Evolutionary conservation across 2,888 invertebrate genomes (phyloP), one percentile per base, ranked within the genome.

Genomic region (Rhagophthalmus giganteus): DNA sequence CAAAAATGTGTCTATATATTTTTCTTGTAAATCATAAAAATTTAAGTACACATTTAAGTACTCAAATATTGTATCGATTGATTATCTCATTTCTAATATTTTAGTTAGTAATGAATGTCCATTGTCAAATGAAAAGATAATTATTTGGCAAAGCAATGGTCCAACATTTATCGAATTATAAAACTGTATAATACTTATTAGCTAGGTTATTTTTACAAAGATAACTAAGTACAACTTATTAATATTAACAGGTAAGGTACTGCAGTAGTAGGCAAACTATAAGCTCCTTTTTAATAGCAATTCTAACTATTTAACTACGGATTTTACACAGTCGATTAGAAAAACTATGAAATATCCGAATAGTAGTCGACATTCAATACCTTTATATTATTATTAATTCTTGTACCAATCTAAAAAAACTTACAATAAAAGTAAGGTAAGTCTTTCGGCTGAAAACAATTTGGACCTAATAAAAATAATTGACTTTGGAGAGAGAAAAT

Each of bases 241-340:
- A 47, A 38, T 30, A n/a, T n/a, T n/a, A 14, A 34, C 20, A 40
- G 34, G 26, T 15, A 24, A 49, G 44, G 44, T 44, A 44, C 35
- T 15, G 35, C 25, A 35, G 44, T 34, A 56, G 49, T 49, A 63
- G 61, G 61, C 58, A 63, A 61, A 63, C 65, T 66, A 66, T 65
- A 66, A 66, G 65, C 66, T 66, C n/a, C 66, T 58, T 26, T 49
- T 28, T 28, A 13, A 14, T 41, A 16, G 42, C 42, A 37, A 28
- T n/a, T 7, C 33, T 33, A 34, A 49, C 31, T 15, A 42, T 33
- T n/a, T 25, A 27, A 13, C 31, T 41, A 32, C 13, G 26, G 26
- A 41, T 32, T 31, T 41, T 41, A 41, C 25, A 14, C 32, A 41
- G 11, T 40, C 20, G 5, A 10, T 39, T 30, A 39, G 11, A 39